Evolutionary conservation across 1,140 invertebrate species (phyloP).

Genomic region (Sesamia nonagrioides): DNA sequence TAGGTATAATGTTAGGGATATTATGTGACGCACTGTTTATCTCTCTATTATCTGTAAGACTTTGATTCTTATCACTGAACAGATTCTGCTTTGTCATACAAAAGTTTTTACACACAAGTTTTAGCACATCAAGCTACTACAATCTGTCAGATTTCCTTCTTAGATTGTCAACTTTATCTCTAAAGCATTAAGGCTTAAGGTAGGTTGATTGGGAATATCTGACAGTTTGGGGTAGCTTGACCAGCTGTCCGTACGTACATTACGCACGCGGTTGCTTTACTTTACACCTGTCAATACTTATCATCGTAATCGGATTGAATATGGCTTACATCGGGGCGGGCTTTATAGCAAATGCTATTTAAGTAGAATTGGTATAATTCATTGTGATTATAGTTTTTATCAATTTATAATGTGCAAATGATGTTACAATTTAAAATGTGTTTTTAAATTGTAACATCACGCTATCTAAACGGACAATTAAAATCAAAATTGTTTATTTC

Average conservation of each 20-base stretch:
- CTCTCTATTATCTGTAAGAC: not conserved
- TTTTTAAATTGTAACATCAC: not conserved
- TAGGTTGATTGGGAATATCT: too few relatives aligned
- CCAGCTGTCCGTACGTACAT: too few relatives aligned
- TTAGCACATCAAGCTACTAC: too few relatives aligned
- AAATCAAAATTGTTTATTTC: too few relatives aligned
- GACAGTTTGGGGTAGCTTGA: too few relatives aligned
- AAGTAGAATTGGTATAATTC: not conserved
- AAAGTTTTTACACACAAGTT: not conserved
- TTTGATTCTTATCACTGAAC: not conserved
- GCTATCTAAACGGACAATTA: too few relatives aligned
- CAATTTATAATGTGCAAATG: not conserved
- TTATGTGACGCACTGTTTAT: slow-evolving; percentile 6
- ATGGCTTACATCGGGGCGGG: not conserved
- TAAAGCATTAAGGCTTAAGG: too few relatives aligned
- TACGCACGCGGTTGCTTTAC: not conserved
- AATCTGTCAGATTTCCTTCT: too few relatives aligned
- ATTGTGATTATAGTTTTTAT: not conserved
- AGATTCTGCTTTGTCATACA: not conserved
- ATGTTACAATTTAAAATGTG: too few relatives aligned
- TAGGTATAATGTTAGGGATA: not conserved
- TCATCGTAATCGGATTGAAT: not conserved
- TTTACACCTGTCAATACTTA: not conserved
- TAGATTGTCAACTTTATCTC: too few relatives aligned
- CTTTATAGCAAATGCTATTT: not conserved